Evolutionary conservation across 2,797 vertebrate genomes (phyloP), one percentile per base, ranked within the genome.

Genomic region (Aldrovandia affinis): DNA sequence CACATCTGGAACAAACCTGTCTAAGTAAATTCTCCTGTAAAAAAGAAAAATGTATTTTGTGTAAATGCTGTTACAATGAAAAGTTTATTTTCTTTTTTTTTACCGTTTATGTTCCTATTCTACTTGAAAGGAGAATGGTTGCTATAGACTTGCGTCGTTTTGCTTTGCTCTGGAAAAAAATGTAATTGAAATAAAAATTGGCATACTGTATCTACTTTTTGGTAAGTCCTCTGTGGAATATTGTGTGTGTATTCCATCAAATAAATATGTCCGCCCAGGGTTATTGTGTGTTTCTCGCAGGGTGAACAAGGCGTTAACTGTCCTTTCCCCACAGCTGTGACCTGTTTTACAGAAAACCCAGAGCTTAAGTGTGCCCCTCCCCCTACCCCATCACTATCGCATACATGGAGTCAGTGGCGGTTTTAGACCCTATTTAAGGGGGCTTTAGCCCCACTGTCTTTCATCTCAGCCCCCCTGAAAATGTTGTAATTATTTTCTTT

Each of bases 101-200:
- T 82, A 83, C 42, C 80, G 86, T 86, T 30, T 85, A 75, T 87
- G 83, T 86, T 82, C 86, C 91, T 94, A 91, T 90, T 94, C 91
- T 93, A 92, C 86, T 88, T 92, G 87, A 88, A n/a, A 90, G 87
- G 88, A 86, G 22, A 89, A 86, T 91, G 57, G 80, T 86, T 92
- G 90, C 90, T 89, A 87, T 91, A 86, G 86, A 92, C 87, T 92
- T 92, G 57, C 88, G 89, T 86, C 42, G 84, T 91, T 90, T 91
- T 89, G 89, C 93, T 94, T 88, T 92, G 87, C 61, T 79, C 36
- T 54, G 14, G n/a, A 80, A 57, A 65, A 78, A 83, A 61, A 82
- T 82, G 61, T n/a, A 82, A 30, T 28, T 30, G 70, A 91, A 94
- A 95, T 94, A 94, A 95, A 95, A 89, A 91, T 81, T 90, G 70